These are phyloP conservation scores for Varroa destructor DNA, from an alignment of 1,140 invertebrate species.

Conservation along the genomic window DNA sequence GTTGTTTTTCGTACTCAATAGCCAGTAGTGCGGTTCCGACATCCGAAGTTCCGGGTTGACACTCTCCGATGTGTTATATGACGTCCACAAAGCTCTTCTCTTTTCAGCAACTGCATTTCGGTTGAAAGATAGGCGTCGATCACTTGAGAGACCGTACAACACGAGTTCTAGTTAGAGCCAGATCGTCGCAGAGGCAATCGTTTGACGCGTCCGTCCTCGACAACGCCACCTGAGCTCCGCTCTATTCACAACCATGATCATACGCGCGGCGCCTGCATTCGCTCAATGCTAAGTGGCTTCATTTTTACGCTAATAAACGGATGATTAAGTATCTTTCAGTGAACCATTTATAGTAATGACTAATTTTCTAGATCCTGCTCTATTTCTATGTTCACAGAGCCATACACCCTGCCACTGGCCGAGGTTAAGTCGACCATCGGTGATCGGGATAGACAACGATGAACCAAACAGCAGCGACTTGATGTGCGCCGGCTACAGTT, in stretches of 20 bases:
- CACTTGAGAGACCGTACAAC: slow-evolving; percentile 5
- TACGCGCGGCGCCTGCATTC: slow-evolving; percentile 12
- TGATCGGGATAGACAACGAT: slow-evolving; percentile 84
- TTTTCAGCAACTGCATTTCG: background rate
- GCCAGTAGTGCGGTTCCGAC: too few species aligned
- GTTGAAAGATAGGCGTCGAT: slow-evolving; percentile 15
- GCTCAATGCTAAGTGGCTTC: slow-evolving; percentile 25
- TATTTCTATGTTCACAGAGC: slow-evolving; percentile 91
- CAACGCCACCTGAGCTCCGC: background rate
- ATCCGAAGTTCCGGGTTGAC: background rate
- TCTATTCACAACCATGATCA: slow-evolving; percentile 24
- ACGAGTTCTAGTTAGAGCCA: background rate
- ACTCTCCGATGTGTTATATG: background rate
- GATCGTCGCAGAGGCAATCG: too few species aligned
- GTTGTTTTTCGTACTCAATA: too few species aligned
- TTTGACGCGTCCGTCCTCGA: too few species aligned
- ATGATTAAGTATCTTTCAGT: slow-evolving; percentile 26
- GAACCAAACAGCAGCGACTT: slow-evolving; percentile 92
- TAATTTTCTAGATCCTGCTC: slow-evolving; percentile 44
- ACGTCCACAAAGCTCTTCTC: background rate
- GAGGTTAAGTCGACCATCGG: slow-evolving; percentile 80
- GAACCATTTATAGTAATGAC: slow-evolving; percentile 27
- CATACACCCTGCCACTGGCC: slow-evolving; percentile 95
- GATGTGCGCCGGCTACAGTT: slow-evolving; percentile 77
- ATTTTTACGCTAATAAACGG: slow-evolving; percentile 24